A percentile compares a stretch with the other conserved stretches of the same genome.
Evolutionary conservation across 2,113 vertebrate species (phyloP).

Genomic region (Rhizomys pruinosus): DNA sequence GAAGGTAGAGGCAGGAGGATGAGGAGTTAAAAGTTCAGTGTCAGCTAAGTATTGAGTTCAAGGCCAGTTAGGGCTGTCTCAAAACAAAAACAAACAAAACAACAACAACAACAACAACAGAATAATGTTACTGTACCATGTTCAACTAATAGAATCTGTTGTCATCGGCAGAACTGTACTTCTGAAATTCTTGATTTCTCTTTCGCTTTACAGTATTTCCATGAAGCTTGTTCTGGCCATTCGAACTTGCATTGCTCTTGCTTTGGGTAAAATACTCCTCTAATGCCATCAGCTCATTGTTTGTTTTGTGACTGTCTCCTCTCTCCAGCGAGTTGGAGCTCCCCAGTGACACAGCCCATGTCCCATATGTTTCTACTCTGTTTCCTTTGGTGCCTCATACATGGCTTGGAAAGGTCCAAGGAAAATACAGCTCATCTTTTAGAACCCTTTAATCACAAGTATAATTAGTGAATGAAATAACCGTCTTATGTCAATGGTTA

Average conservation of each 20-base stretch:
- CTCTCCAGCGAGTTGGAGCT: not conserved
- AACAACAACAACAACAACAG: not conserved
- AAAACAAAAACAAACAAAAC: not conserved
- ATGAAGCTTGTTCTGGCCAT: not conserved
- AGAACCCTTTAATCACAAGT: slow-evolving; percentile 36
- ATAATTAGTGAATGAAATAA: slow-evolving; percentile 33
- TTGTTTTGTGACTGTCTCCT: slow-evolving; percentile 9
- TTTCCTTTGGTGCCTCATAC: not conserved
- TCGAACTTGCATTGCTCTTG: not conserved
- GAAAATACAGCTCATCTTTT: slow-evolving; percentile 48
- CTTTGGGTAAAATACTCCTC: not conserved
- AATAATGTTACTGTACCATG: not conserved
- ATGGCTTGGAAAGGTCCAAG: slow-evolving; percentile 39
- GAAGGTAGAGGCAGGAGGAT: not conserved
- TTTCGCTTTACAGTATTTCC: not conserved
- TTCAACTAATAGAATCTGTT: not conserved
- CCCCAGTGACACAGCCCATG: not conserved
- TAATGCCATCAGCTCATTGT: not conserved
- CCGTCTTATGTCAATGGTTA: not conserved
- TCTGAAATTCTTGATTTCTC: slow-evolving; percentile 33
- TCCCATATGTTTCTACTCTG: slow-evolving; percentile 27
- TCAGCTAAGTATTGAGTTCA: not conserved
- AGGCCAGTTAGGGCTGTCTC: not conserved
- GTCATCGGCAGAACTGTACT: slow-evolving; percentile 5
- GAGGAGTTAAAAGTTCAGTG: not conserved